A percentile compares a stretch with the other conserved stretches of the same genome.
Conservation (phyloP, 2,113 vertebrate species). For the Otolemur garnettii region DNA sequence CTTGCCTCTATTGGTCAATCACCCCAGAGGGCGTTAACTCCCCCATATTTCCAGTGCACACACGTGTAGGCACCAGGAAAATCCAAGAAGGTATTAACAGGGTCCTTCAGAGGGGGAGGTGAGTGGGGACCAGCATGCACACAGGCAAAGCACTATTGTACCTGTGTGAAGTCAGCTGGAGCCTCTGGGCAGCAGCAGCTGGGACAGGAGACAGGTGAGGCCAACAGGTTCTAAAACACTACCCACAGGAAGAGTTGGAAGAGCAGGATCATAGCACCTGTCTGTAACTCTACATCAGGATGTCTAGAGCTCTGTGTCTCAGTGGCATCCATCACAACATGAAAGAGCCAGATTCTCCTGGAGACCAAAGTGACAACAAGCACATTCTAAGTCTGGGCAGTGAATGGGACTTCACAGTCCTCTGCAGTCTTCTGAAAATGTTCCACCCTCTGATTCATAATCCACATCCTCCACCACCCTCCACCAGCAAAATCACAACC, state of each 20-base stretch:
- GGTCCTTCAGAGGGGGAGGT: accelerated
- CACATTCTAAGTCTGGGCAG: neutral
- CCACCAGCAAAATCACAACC: neutral
- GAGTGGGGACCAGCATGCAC: neutral
- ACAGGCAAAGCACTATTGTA: neutral
- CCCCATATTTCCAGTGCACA: neutral
- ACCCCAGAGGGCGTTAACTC: too few species aligned
- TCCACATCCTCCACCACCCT: neutral
- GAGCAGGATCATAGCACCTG: neutral
- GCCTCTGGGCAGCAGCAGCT: neutral
- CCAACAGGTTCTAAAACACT: neutral
- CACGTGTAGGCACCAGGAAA: neutral
- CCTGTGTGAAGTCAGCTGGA: neutral
- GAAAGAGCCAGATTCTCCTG: neutral
- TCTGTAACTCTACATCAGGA: neutral
- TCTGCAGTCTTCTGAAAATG: neutral
- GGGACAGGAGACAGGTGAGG: neutral
- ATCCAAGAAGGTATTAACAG: neutral
- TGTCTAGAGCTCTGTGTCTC: neutral
- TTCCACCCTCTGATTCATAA: neutral
- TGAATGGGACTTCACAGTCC: neutral
- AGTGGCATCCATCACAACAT: neutral
- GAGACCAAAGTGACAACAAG: neutral
- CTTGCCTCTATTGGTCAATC: neutral
- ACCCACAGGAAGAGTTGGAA: neutral